Conservation (phyloP, 2,888 invertebrate genomes). For the Lasioglossum pauxillum region DNA sequence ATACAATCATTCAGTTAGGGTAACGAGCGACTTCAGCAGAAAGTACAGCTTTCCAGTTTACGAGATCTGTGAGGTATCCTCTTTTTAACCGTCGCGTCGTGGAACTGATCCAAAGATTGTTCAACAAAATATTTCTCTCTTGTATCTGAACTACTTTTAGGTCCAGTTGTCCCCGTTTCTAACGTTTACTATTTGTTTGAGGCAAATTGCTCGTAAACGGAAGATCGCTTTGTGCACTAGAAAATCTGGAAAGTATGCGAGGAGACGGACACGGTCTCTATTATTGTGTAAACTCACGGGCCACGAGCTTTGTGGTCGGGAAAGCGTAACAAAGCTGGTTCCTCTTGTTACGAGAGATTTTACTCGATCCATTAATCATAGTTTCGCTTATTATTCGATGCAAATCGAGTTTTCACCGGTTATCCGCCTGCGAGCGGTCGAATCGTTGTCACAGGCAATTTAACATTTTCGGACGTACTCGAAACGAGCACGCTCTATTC, state of each 20-base stretch:
- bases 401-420: constrained; percentile 10
- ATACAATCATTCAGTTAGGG: constrained; percentile 3
- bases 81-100: not conserved
- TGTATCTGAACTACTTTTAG: not conserved
- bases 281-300: constrained; percentile 3
- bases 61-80: not conserved
- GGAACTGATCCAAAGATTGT: not conserved
- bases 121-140: not conserved
- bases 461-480: constrained; percentile 12
- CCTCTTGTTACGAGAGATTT: not conserved
- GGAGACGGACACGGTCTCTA: not conserved
- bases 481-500: not conserved
- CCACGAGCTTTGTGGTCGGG: constrained; percentile 1
- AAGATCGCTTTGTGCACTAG: not conserved
- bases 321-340: constrained; percentile 20
- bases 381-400: constrained; percentile 19
- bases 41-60: not conserved
- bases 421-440: not conserved
- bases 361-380: constrained; percentile 6
- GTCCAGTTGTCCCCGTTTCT: not conserved
- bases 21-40: not conserved
- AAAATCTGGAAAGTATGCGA: constrained; percentile 5
- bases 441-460: constrained; percentile 3
- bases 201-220: not conserved
- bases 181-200: not conserved